phyloP scores from a whole-genome alignment of 1,140 invertebrate species.

The Drosophila pruinosa region DNA sequence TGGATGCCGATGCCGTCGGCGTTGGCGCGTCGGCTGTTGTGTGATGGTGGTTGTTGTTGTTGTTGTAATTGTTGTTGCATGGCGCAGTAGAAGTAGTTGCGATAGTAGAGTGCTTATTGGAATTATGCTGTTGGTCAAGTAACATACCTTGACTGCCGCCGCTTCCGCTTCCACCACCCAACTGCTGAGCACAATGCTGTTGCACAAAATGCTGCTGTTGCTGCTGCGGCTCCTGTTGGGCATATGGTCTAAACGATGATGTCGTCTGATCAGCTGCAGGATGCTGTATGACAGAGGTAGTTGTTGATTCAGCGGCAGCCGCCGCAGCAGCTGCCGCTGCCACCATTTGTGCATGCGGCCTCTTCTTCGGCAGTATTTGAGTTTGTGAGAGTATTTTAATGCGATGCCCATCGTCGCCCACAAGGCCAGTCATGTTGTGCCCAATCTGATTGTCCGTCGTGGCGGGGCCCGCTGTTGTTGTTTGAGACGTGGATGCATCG shows the following conservation, averaged over 20 bases:
- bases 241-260: constrained; percentile 77
- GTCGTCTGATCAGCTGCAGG: constrained; percentile 61
- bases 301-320: constrained; percentile 52
- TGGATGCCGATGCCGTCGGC: constrained; percentile 15
- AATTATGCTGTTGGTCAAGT: constrained; percentile 82
- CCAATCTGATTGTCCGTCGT: constrained; percentile 21
- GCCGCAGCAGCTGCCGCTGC: constrained; percentile 70
- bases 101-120: constrained; percentile 79
- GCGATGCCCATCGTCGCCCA: constrained; percentile 78
- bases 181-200: constrained; percentile 74
- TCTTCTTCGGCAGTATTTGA: constrained; percentile 81
- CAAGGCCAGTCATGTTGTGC: constrained; percentile 42
- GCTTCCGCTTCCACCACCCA: constrained; percentile 49
- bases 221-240: constrained; percentile 32
- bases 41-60: constrained; percentile 61
- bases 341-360: constrained; percentile 79
- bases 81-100: constrained; percentile 67
- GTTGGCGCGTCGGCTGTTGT: constrained; percentile 37
- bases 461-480: constrained; percentile 44
- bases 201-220: constrained; percentile 70
- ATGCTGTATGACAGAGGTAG: constrained; percentile 75
- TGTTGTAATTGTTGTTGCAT: constrained; percentile 80
- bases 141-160: constrained; percentile 81
- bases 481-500: constrained; percentile 60
- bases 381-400: constrained; percentile 82